Evolutionary conservation across 2,113 vertebrate genomes (phyloP).

Genomic region (Passer domesticus): DNA sequence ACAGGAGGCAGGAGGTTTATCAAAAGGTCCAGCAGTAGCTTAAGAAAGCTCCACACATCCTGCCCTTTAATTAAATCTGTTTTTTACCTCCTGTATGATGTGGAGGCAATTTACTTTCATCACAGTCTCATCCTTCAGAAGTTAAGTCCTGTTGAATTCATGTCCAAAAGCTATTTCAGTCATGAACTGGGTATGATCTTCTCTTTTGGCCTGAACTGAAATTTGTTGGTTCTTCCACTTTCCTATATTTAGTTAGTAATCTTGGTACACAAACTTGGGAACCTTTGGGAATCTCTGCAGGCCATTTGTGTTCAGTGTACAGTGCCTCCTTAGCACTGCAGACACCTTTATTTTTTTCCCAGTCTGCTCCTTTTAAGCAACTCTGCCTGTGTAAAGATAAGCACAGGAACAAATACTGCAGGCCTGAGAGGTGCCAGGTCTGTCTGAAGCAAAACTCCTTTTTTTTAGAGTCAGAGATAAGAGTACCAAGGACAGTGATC

Average conservation of each 20-base stretch:
- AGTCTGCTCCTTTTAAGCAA: background rate
- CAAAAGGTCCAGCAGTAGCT: background rate
- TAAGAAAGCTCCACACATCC: background rate
- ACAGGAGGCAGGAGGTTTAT: background rate
- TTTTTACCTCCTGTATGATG: background rate
- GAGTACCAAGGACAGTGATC: background rate
- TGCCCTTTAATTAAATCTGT: background rate
- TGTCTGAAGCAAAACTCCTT: background rate
- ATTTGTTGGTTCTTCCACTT: background rate
- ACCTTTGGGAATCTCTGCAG: rapidly evolving
- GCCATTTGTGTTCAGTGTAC: background rate
- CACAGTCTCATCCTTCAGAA: background rate
- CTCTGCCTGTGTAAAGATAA: background rate
- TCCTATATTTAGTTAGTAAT: background rate
- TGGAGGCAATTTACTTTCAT: background rate
- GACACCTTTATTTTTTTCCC: background rate
- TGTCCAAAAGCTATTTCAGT: background rate
- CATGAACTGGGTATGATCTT: background rate
- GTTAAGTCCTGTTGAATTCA: background rate
- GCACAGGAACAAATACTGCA: rapidly evolving
- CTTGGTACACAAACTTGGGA: background rate
- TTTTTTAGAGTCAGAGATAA: background rate
- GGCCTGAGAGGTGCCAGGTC: background rate
- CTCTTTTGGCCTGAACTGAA: background rate
- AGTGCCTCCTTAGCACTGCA: rapidly evolving